phyloP scores from a whole-genome alignment of 2,888 invertebrate species.

The Rambutsinella grinnellia region DNA sequence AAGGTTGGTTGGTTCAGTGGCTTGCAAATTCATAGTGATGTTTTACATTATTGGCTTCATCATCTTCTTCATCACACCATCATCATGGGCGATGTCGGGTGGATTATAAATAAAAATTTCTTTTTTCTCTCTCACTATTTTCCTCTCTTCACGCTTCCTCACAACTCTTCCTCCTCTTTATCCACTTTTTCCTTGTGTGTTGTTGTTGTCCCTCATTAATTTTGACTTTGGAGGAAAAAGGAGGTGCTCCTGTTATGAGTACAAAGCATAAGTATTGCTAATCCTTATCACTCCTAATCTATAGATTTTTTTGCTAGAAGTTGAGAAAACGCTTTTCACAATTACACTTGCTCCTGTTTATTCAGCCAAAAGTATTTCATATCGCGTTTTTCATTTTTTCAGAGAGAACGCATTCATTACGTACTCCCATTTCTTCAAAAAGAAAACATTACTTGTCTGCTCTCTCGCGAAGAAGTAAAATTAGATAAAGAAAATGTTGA shows the following conservation, averaged over 20 bases:
- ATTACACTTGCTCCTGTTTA: slow-evolving; percentile 33
- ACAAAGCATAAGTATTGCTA: not conserved
- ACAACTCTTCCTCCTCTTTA: slow-evolving; percentile 1
- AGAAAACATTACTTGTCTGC: not conserved
- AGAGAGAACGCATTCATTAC: no score
- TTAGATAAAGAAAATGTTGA: not conserved
- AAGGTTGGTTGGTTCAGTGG: slow-evolving; percentile 50
- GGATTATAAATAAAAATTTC: slow-evolving; percentile 41
- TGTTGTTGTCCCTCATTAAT: slow-evolving; percentile 55
- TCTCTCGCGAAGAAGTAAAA: not conserved
- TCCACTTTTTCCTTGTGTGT: slow-evolving; percentile 6
- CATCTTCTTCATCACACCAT: slow-evolving; percentile 28
- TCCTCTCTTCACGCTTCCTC: slow-evolving; percentile 18
- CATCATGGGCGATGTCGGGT: slow-evolving; percentile 30
- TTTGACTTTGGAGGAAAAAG: slow-evolving; percentile 26
- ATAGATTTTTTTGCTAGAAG: not conserved
- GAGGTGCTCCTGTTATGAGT: not conserved
- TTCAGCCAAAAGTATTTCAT: not conserved
- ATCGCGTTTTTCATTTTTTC: not conserved
- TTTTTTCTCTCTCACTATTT: slow-evolving; percentile 22
- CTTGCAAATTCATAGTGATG: slow-evolving; percentile 51
- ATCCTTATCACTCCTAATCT: slow-evolving; percentile 2
- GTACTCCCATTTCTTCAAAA: not conserved
- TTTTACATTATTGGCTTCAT: slow-evolving; percentile 56
- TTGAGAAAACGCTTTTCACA: not conserved